Percentiles rank a stretch among this genome's conserved stretches.
Evolutionary conservation across 2,888 invertebrate genomes (phyloP).

Genomic region (Amphipoea lucens): DNA sequence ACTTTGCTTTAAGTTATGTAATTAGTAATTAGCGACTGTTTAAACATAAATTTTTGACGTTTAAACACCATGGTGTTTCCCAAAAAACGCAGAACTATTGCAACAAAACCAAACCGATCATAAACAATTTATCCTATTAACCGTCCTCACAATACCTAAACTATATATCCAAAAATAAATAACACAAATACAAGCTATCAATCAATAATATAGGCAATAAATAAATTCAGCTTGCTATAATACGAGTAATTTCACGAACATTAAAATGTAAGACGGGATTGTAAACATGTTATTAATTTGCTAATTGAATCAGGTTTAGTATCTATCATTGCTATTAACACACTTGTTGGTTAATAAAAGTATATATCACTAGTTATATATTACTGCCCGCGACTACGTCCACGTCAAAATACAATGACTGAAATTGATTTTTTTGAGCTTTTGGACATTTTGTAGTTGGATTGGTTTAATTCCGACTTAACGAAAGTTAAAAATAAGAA

Average conservation of each 20-base stretch:
- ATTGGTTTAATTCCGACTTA: no score
- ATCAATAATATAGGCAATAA: slow-evolving; percentile 12
- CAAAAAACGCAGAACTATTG: background rate
- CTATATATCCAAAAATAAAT: background rate
- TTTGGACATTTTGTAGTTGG: no score
- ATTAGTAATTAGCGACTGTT: no score
- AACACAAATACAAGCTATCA: slow-evolving; percentile 6
- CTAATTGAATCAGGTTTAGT: slow-evolving; percentile 48
- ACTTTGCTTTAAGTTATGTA: no score
- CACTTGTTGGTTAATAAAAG: slow-evolving; percentile 24
- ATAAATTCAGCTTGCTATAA: slow-evolving; percentile 8
- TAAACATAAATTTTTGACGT: no score
- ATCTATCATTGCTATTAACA: slow-evolving; percentile 29
- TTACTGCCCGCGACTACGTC: no score
- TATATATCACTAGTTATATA: slow-evolving; percentile 1
- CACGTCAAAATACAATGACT: no score
- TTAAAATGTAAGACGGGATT: background rate
- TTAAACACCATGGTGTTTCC: background rate
- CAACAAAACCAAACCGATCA: background rate
- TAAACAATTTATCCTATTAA: background rate
- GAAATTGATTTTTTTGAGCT: no score
- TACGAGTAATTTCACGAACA: background rate
- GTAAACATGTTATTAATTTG: slow-evolving; percentile 38
- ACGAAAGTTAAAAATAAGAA: no score
- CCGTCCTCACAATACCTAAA: fast-evolving